Base-by-base conservation (phyloP, 2,888 invertebrate species). In the Coecobrya sp. region DNA sequence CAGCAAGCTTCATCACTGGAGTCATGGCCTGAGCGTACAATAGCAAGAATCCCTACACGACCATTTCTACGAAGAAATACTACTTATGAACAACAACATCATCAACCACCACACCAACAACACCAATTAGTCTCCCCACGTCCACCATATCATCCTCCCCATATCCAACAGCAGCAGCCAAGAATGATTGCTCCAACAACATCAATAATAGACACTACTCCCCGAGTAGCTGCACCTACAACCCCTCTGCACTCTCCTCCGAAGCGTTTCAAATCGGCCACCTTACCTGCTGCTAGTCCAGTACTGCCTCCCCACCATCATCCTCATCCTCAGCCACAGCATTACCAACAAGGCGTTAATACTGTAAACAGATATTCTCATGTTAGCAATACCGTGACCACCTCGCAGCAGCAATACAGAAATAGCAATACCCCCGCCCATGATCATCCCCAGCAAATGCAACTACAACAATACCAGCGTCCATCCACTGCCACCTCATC, bases 41-140 rank as follows among this genome's bases (percentile, higher is more conserved):
- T 92, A n/a, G 92, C 88, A 3, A 84, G 79, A 92, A 79, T 92
- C n/a, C 88, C 84, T 0, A 88, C 92, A 22, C 42, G 88, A 19
- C 92, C 92, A n/a, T 84, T 62, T 13, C 42, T 88, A 0, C 10
- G 76, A 13, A 59, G 79, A 79, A 81, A 87, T 52, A 16, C 70
- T 7, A 59, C 84, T 25, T 82, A 16, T 13, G 76, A 88, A 22
- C 70, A 52, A 8, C 84, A 65, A 13, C 68, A 88, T 16, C 70
- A 52, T 4, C 84, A 65, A 13, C 68, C 36, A 59, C 36, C 16
- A 52, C 85, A 55, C 0, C 85, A 85, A 16, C 79, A 79, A 22
- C 45, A 30, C 8, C 11, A 27, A 42, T 0, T 27, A 11, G 27
- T 45, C 3, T 2, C 11, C 25, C 52, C 49, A 0, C 22, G 25